These are phyloP conservation scores for Dynastes tityus DNA, from an alignment of 2,888 invertebrate species.

Conservation along the genomic window DNA sequence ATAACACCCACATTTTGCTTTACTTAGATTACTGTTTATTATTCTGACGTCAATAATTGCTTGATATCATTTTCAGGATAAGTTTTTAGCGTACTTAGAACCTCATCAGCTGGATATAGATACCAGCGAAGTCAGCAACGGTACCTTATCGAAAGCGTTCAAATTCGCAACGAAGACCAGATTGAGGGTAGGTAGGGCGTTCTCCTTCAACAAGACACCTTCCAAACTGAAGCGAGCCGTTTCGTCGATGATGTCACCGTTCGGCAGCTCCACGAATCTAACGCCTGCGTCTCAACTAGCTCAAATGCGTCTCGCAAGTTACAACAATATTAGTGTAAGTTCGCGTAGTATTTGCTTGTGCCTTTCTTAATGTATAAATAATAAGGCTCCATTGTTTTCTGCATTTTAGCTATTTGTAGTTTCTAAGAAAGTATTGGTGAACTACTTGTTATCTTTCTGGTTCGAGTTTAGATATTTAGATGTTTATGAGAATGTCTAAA, in stretches of 20 bases:
- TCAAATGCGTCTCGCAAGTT: conserved; percentile 89
- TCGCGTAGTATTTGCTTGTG: conserved; percentile 27
- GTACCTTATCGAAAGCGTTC: conserved; percentile 92
- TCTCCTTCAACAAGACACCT: conserved; percentile 96
- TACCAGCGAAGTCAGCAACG: conserved; percentile 88
- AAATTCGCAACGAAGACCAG: conserved; percentile 89
- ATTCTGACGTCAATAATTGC: too few relatives aligned
- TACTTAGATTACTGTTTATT: too few relatives aligned
- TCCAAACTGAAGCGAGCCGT: conserved; percentile 94
- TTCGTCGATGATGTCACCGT: conserved; percentile 94
- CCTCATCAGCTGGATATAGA: conserved; percentile 90
- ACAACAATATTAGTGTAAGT: conserved; percentile 89
- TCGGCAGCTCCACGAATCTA: conserved; percentile 87
- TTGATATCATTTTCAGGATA: conserved; percentile 76
- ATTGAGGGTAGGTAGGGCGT: conserved; percentile 92
- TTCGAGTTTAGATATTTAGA: too few relatives aligned
- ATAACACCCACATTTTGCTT: too few relatives aligned
- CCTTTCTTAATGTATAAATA: conserved; percentile 6
- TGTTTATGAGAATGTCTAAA: neutral
- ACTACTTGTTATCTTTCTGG: too few relatives aligned
- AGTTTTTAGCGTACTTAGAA: conserved; percentile 84
- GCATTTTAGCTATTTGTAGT: neutral
- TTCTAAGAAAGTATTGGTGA: neutral
- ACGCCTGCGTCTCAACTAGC: conserved; percentile 89
- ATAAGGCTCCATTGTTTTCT: neutral